A percentile compares a stretch with the other conserved stretches of the same genome.
These are phyloP conservation scores for Ctenodactylus gundi DNA, from an alignment of 2,113 vertebrate genomes.

Conservation along the genomic window DNA sequence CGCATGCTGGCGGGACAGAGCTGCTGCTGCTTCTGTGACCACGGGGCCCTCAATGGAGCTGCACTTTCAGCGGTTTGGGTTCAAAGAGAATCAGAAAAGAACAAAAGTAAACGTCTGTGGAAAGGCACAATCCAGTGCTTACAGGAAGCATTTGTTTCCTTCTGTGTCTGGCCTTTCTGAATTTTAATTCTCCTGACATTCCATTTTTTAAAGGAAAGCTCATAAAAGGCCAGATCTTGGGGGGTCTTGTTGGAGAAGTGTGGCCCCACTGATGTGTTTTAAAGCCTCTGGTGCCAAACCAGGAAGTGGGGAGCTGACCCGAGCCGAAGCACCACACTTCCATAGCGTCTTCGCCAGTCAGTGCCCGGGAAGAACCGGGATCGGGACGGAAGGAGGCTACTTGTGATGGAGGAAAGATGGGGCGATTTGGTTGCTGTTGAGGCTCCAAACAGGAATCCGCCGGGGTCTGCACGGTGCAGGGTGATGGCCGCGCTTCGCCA, in stretches of 20 bases:
- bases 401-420: neutral
- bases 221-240: neutral
- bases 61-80: neutral
- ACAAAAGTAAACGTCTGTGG: slow-evolving; percentile 22
- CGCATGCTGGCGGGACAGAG: neutral
- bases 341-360: neutral
- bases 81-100: neutral
- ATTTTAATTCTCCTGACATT: neutral
- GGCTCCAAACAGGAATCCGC: neutral
- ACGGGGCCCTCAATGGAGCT: neutral
- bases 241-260: neutral
- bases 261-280: neutral
- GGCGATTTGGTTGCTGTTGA: neutral
- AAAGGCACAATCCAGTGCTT: neutral
- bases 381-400: neutral
- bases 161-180: neutral
- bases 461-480: too few relatives aligned
- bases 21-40: neutral
- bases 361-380: neutral
- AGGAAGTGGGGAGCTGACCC: neutral
- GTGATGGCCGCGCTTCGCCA: neutral
- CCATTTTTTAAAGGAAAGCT: slow-evolving; percentile 5
- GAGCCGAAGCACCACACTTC: neutral
- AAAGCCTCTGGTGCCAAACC: neutral
- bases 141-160: neutral